These are phyloP conservation scores for Hybos culiciformis DNA, from an alignment of 2,888 invertebrate species.

Conservation along the genomic window DNA sequence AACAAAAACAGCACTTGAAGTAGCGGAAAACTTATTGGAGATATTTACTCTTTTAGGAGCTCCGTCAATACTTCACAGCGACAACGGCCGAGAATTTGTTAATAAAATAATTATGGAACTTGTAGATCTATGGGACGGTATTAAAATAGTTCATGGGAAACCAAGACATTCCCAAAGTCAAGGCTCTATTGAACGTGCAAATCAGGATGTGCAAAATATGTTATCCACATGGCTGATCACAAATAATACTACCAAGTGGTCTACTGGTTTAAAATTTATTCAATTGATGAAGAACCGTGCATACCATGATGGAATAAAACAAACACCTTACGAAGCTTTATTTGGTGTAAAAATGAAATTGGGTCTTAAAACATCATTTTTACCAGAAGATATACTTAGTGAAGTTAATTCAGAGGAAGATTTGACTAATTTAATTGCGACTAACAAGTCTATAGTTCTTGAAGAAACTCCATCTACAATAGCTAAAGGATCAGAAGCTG, in stretches of 20 bases:
- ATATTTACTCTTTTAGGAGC: constrained; percentile 28
- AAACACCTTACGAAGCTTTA: constrained; percentile 26
- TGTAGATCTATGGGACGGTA: constrained; percentile 19
- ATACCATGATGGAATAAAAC: constrained; percentile 26
- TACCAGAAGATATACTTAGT: neutral
- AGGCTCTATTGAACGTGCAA: constrained; percentile 19
- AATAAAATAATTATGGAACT: constrained; percentile 14
- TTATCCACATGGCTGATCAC: constrained; percentile 24
- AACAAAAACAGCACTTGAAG: constrained; percentile 8
- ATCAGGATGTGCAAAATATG: constrained; percentile 28
- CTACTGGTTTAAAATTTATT: too few relatives aligned
- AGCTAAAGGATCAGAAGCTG: too few relatives aligned
- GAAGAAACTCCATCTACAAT: too few relatives aligned
- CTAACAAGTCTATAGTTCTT: too few relatives aligned
- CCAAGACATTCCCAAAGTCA: constrained; percentile 23
- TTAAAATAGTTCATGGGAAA: constrained; percentile 30
- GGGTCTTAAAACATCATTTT: constrained; percentile 1
- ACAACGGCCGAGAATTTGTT: constrained; percentile 16
- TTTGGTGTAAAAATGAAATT: constrained; percentile 20
- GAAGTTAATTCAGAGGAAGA: neutral
- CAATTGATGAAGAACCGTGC: constrained; percentile 32
- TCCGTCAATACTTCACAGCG: constrained; percentile 6
- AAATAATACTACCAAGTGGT: constrained; percentile 24
- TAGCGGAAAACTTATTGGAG: constrained; percentile 25
- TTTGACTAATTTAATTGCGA: neutral